Evolutionary conservation across 2,797 vertebrate species (phyloP).

Genomic region (Podarcis lilfordi): DNA sequence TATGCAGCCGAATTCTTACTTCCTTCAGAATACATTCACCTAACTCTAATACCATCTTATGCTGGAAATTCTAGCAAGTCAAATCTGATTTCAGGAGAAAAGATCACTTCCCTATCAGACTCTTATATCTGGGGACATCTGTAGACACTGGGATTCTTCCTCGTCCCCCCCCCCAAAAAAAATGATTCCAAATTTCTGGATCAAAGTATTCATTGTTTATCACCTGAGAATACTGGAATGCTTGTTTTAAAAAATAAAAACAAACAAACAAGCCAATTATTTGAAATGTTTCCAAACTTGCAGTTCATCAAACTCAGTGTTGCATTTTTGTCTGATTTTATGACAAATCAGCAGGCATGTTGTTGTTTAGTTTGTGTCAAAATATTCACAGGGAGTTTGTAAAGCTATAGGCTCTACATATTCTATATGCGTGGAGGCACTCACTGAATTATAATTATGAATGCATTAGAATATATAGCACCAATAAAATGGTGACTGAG

Average conservation of each 20-base stretch:
- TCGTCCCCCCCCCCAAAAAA: background rate
- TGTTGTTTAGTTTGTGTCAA: slow-evolving; percentile 5
- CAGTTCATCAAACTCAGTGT: background rate
- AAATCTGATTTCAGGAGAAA: background rate
- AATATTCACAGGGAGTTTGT: slow-evolving; percentile 2
- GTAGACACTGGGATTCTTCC: background rate
- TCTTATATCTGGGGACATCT: background rate
- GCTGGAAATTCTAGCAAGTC: background rate
- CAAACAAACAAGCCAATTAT: background rate
- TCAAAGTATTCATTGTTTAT: too few species aligned
- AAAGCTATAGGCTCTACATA: background rate
- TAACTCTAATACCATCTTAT: background rate
- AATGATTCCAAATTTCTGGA: background rate
- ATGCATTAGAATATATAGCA: background rate
- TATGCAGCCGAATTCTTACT: too few species aligned
- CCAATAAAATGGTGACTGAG: background rate
- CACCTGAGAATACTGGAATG: background rate
- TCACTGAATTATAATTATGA: slow-evolving; percentile 14
- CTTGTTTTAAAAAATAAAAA: background rate
- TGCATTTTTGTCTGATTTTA: background rate
- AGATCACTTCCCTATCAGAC: background rate
- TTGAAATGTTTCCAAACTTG: background rate
- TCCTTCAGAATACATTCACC: background rate
- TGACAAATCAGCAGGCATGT: background rate
- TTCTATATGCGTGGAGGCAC: background rate